A percentile compares a stretch with the other conserved stretches of the same genome.
Evolutionary conservation across 2,113 vertebrate genomes (phyloP).

Genomic region (Corydoras maculifer): DNA sequence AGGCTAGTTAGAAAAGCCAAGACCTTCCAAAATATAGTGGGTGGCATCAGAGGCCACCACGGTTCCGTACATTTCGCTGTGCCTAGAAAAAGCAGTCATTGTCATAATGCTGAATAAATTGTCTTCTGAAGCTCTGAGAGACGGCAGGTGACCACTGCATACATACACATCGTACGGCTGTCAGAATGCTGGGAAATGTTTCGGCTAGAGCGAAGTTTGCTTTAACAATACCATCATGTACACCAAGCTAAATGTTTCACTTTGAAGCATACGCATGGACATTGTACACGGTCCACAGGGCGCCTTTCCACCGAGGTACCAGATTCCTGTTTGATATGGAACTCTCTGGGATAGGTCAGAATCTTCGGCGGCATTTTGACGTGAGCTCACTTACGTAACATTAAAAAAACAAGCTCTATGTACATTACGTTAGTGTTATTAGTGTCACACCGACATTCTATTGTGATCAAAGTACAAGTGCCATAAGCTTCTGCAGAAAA

Average conservation of each 20-base stretch:
- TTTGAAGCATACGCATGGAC: slow-evolving; percentile 58
- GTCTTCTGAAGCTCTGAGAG: slow-evolving; percentile 24
- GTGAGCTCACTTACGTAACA: no score
- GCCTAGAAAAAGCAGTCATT: slow-evolving; percentile 18
- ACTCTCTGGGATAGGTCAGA: no score
- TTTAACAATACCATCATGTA: slow-evolving; percentile 56
- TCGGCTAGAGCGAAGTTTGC: slow-evolving; percentile 43
- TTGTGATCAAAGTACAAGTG: no score
- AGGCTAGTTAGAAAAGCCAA: slow-evolving; percentile 23
- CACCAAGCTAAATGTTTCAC: slow-evolving; percentile 62
- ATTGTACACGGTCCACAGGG: slow-evolving; percentile 47
- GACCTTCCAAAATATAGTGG: slow-evolving; percentile 13
- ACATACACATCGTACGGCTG: slow-evolving; percentile 28
- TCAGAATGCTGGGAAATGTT: slow-evolving; percentile 26
- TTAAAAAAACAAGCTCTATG: no score
- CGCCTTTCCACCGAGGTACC: not conserved
- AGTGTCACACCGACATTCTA: no score
- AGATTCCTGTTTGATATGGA: no score
- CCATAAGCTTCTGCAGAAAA: no score
- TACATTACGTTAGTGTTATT: no score
- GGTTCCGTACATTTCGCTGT: slow-evolving; percentile 7
- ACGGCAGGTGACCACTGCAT: slow-evolving; percentile 28
- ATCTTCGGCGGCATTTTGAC: no score
- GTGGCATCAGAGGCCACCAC: not conserved
- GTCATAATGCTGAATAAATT: slow-evolving; percentile 20